Base-by-base conservation (phyloP, 2,113 vertebrate species). In the Phycodurus eques region DNA sequence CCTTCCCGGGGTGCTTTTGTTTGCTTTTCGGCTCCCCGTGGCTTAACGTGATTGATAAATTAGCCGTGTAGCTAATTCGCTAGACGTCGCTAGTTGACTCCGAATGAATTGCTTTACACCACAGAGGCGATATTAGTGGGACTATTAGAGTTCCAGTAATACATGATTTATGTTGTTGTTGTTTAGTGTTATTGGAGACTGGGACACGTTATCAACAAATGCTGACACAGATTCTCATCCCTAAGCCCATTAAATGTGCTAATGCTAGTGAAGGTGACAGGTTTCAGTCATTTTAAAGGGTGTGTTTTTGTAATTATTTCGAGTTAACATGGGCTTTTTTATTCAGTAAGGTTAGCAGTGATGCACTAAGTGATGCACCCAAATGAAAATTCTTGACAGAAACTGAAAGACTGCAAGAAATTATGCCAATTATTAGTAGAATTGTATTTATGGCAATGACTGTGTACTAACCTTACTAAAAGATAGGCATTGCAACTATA, bases 191-290 rank as follows among this genome's bases (percentile, higher is more conserved):
- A 46, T 70, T 75, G 33, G 31, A 61, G 33, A 3, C 31, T 15
- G 57, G 27, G 12, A 11, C 15, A 33, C 0, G 31, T 75, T 84
- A 79, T 77, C 80, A 83, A 86, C 79, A 75, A 62, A 77, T 15
- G 44, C 77, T 79, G 80, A 82, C 79, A 87, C 73, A 75, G 72
- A 73, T 79, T 75, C 22, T 1, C 74, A 43, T 65, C 65, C 46
- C 51, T 47, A 75, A 67, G 65, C 60, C 49, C 70, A 47, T 76
- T 70, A 19, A 61, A 61, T 61, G 35, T 31, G 59, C 59, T 61
- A 59, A 59, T 61, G 59, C 22, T 19, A 27, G 22, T 10, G 22
- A 61, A 33, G 31, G 33, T 61, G 59, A 31, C 17, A 61, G 59
- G 31, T 17, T 60, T 59, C 59, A 15, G 13, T 35, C 59, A 60